Conservation (phyloP, 2,797 vertebrate genomes). For the Thunnus albacares region DNA sequence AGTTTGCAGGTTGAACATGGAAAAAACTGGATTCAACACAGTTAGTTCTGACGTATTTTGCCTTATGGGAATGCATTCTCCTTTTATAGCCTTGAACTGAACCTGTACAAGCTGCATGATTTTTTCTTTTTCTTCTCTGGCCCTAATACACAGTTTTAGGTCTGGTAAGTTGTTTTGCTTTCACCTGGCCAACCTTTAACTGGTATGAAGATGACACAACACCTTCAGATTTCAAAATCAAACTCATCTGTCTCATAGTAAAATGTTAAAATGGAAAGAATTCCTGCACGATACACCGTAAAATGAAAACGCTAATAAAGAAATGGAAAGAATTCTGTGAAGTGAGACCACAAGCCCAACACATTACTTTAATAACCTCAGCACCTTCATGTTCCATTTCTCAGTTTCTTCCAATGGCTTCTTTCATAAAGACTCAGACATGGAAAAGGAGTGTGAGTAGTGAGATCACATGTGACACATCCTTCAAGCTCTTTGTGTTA, state of each 20-base stretch:
- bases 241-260: constrained; percentile 47
- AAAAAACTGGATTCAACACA: not conserved
- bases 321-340: constrained; percentile 71
- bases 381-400: constrained; percentile 65
- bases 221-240: constrained; percentile 47
- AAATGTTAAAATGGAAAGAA: constrained; percentile 68
- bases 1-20: constrained; percentile 25
- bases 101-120: constrained; percentile 11
- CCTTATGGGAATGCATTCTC: constrained; percentile 14
- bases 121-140: constrained; percentile 18
- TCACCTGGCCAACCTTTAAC: constrained; percentile 22
- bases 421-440: constrained; percentile 57
- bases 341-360: constrained; percentile 52
- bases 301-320: constrained; percentile 64
- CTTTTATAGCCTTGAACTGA: constrained; percentile 17
- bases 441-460: constrained; percentile 14
- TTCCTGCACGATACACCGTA: constrained; percentile 55
- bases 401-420: constrained; percentile 43
- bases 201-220: constrained; percentile 40
- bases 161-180: constrained; percentile 31
- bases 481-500: constrained; percentile 10
- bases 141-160: not conserved
- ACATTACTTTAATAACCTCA: constrained; percentile 66
- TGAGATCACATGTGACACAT: constrained; percentile 7
- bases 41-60: constrained; percentile 24